These are phyloP conservation scores for Acipenser ruthenus DNA, from an alignment of 2,797 vertebrate species.

Conservation along the genomic window DNA sequence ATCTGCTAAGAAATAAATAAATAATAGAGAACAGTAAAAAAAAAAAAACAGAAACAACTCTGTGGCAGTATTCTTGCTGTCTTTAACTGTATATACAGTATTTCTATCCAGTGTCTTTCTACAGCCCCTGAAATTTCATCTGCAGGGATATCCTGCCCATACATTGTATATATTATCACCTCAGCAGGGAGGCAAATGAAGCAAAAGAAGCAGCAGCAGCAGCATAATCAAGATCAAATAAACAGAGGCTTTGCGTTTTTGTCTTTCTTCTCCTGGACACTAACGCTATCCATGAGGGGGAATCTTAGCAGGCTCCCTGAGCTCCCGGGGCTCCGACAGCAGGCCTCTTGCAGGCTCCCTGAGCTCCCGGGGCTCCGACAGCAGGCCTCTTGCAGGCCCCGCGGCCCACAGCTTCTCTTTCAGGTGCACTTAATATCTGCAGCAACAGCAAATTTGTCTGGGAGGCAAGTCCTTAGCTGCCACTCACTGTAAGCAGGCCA, in stretches of 20 bases:
- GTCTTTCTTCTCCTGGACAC: constrained; percentile 30
- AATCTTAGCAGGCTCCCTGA: constrained; percentile 40
- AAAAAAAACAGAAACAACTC: too few species aligned
- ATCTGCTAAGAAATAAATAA: too few species aligned
- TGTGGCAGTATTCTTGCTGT: too few species aligned
- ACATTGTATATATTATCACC: constrained; percentile 18
- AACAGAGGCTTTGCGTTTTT: constrained; percentile 26
- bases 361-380: constrained; percentile 39
- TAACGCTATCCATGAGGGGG: constrained; percentile 27
- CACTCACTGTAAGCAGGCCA: constrained; percentile 85
- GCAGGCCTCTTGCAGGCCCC: constrained; percentile 40
- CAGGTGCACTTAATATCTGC: constrained; percentile 85
- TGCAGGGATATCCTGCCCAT: neutral
- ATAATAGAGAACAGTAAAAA: too few species aligned
- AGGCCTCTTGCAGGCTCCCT: constrained; percentile 42
- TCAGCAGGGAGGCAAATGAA: constrained; percentile 25
- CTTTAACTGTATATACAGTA: neutral
- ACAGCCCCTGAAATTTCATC: constrained; percentile 5
- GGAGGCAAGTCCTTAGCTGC: constrained; percentile 90
- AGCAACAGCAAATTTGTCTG: constrained; percentile 89
- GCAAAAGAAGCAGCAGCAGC: constrained; percentile 18
- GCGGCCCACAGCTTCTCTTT: constrained; percentile 55
- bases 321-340: constrained; percentile 42
- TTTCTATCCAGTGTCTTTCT: constrained; percentile 3
- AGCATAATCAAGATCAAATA: constrained; percentile 39